Percentiles rank a stretch among this genome's conserved stretches.
phyloP scores from a whole-genome alignment of 2,888 invertebrate genomes.

The Himalopsyche japonica region DNA sequence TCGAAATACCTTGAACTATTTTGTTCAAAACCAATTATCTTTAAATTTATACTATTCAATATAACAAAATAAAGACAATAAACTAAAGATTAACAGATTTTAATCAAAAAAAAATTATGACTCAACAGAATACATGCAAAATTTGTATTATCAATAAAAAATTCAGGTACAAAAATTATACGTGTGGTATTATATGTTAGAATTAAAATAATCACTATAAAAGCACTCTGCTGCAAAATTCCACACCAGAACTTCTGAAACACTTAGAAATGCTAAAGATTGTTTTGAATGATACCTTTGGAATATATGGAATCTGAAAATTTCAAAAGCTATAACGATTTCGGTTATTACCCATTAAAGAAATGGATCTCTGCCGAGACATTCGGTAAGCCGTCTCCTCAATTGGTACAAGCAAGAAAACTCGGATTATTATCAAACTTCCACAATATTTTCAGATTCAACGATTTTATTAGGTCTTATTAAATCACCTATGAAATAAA shows the following conservation, averaged over 20 bases:
- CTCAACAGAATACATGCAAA: too few relatives aligned
- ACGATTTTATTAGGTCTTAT: conserved; percentile 38
- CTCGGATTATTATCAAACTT: conserved; percentile 37
- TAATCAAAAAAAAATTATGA: too few relatives aligned
- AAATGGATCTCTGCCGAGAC: conserved; percentile 27
- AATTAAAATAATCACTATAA: background rate
- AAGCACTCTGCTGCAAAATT: background rate
- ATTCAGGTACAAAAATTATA: too few relatives aligned
- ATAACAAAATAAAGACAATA: too few relatives aligned
- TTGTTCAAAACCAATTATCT: too few relatives aligned
- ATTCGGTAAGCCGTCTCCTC: conserved; percentile 15
- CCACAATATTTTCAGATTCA: conserved; percentile 39
- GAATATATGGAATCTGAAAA: conserved; percentile 18
- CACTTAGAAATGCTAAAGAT: background rate
- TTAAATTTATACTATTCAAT: too few relatives aligned
- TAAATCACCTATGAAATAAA: conserved; percentile 40
- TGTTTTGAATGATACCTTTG: conserved; percentile 2
- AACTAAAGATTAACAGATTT: too few relatives aligned
- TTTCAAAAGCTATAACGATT: conserved; percentile 36
- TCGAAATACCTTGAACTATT: too few relatives aligned
- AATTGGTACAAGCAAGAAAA: conserved; percentile 13
- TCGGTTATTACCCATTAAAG: conserved; percentile 40
- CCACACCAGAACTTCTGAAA: background rate
- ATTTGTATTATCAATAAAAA: too few relatives aligned
- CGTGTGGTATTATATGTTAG: too few relatives aligned